phyloP scores from a whole-genome alignment of 2,888 invertebrate genomes.

The Tridacna crocea region DNA sequence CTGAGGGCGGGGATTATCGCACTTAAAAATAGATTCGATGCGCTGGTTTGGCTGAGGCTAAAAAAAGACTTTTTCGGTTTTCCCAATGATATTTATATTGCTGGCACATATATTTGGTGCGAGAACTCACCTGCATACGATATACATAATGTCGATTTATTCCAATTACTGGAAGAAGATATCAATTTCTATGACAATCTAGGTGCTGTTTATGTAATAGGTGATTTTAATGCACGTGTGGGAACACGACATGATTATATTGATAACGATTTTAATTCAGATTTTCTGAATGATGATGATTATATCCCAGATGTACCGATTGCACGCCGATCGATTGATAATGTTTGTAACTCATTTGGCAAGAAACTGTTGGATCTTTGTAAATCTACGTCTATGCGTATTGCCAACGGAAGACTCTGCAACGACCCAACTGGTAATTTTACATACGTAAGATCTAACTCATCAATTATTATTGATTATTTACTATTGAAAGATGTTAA shows the following conservation, averaged over 20 bases:
- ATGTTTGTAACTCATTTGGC: constrained; percentile 3
- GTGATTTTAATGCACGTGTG: constrained; percentile 44
- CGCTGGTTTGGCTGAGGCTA: constrained; percentile 10
- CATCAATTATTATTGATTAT: constrained; percentile 6
- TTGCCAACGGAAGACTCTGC: constrained; percentile 14
- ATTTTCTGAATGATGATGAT: constrained; percentile 1
- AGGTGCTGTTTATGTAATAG: constrained; percentile 32
- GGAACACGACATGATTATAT: constrained; percentile 9
- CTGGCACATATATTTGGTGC: constrained; percentile 26
- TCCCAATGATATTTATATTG: constrained; percentile 1
- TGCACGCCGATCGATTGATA: background rate
- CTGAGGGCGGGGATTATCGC: background rate
- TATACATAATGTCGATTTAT: constrained; percentile 34
- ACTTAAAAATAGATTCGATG: background rate
- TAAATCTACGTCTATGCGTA: constrained; percentile 17
- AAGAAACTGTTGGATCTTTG: constrained; percentile 13
- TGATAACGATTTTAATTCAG: background rate
- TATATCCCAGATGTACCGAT: constrained; percentile 8
- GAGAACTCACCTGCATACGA: constrained; percentile 31
- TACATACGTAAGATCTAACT: constrained; percentile 6
- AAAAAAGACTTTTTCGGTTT: background rate
- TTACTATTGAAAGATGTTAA: constrained; percentile 1
- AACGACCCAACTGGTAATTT: background rate
- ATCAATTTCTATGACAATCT: constrained; percentile 22
- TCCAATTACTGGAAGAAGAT: constrained; percentile 31